These are phyloP conservation scores for Spisula subtruncata DNA, from an alignment of 2,888 invertebrate genomes.

Conservation along the genomic window DNA sequence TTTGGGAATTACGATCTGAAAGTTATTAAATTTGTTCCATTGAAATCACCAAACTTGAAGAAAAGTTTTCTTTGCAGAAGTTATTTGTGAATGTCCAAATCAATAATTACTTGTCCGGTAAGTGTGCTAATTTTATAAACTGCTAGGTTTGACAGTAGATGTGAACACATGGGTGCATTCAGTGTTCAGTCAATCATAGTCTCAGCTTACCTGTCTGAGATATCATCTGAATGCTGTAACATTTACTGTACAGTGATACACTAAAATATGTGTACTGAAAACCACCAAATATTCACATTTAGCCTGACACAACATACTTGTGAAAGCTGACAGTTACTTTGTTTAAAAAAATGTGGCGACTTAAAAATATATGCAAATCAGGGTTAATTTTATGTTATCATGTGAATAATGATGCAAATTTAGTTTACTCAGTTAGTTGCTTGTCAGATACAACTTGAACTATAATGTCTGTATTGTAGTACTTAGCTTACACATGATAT, in stretches of 20 bases:
- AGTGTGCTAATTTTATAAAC: no score
- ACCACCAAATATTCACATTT: background rate
- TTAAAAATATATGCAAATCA: conserved; percentile 29
- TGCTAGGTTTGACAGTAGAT: no score
- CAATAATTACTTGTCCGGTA: no score
- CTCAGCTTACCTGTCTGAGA: no score
- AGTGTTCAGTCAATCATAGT: no score
- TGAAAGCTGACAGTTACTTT: conserved; percentile 22
- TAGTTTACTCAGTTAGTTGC: background rate
- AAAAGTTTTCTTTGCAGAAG: no score
- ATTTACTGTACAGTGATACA: no score
- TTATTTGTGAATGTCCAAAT: no score
- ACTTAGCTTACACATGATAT: background rate
- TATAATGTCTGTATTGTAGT: background rate
- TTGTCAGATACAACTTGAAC: background rate
- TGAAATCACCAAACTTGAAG: no score
- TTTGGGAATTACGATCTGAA: no score
- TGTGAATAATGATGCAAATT: conserved; percentile 3
- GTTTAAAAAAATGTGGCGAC: background rate
- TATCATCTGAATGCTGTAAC: background rate
- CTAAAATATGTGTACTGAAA: background rate
- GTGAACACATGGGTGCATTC: no score
- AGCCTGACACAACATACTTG: conserved; percentile 3
- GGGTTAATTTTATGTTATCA: conserved; percentile 23
- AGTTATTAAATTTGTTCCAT: no score